Evolutionary conservation across 2,888 invertebrate species (phyloP).

Genomic region (Drymonia ruficornis): DNA sequence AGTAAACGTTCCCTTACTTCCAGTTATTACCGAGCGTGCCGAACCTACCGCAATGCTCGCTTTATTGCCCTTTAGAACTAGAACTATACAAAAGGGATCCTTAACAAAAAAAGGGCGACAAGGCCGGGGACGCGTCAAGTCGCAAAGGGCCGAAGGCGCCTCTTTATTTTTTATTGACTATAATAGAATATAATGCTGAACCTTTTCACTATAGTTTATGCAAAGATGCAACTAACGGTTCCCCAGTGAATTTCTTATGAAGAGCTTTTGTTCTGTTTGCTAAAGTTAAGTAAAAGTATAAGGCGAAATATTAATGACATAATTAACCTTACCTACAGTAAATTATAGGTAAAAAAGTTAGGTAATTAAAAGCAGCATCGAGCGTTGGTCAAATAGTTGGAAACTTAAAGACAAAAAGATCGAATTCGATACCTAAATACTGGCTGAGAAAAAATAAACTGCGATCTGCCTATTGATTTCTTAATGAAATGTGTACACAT

Average conservation of each 20-base stretch:
- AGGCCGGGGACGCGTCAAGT: conserved; percentile 9
- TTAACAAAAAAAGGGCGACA: conserved; percentile 27
- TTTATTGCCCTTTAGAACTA: conserved; percentile 23
- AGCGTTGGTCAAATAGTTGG: too few species aligned
- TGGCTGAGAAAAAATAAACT: not conserved
- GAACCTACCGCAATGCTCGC: conserved; percentile 38
- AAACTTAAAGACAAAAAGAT: too few species aligned
- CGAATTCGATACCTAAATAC: too few species aligned
- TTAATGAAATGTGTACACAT: not conserved
- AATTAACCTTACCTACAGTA: too few species aligned
- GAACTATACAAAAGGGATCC: conserved; percentile 28
- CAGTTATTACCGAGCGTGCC: conserved; percentile 12
- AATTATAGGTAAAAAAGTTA: too few species aligned
- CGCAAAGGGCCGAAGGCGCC: conserved; percentile 13
- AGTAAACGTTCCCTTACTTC: not conserved
- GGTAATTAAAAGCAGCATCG: too few species aligned
- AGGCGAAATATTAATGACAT: too few species aligned
- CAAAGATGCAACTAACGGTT: not conserved
- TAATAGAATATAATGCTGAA: not conserved
- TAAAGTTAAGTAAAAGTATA: too few species aligned
- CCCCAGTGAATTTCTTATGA: not conserved
- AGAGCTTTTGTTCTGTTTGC: not conserved
- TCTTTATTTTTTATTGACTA: conserved; percentile 16
- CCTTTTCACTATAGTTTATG: not conserved
- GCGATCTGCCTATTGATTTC: not conserved